Evolutionary conservation across 2,113 vertebrate species (phyloP), one percentile per base, ranked within the genome.

Genomic region (Pseudorhombus dupliciocellatus): DNA sequence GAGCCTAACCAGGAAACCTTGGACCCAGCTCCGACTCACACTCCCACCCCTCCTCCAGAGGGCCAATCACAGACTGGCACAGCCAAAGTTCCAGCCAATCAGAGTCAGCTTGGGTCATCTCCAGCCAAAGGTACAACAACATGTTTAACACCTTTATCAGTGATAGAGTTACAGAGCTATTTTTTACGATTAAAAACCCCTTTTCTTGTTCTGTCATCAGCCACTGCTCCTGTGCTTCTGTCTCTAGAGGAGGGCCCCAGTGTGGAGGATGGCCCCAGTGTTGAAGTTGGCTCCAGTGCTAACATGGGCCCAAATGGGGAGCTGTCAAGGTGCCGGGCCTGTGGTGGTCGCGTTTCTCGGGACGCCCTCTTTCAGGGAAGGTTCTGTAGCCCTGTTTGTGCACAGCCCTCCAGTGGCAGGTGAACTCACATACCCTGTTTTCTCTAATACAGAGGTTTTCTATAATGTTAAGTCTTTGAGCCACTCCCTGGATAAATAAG

Each of bases 351-450:
- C 1, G 89, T 89, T 56, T 74, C 88, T 20, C 91, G 88, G 60
- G 93, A 94, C 54, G 85, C 81, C 56, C 93, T 93, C 64, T 76
- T 94, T 40, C 94, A 94, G 66, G 94, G 94, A 1, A 95, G 93
- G 79, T 94, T 93, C 79, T 91, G 91, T 48, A 88, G 93, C 81
- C 82, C 91, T 0, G 31, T 30, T 0, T 94, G 93, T 76, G 93
- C 89, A 21, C 95, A 95, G 84, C 94, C 95, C 44, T 89, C 88
- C 61, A 94, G 93, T 34, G 92, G 93, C 88, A 93, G 93, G 94
- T 94, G 76, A 72, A 73, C 40, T 8, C 18, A 26, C 44, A 24
- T 16, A 2, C 28, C 16, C 53, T 11, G 6, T 40, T 15, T 21
- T 22, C 34, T 37, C 30, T 14, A n/a, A n/a, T 2, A 7, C 22